Percentiles rank a stretch among this genome's conserved stretches.
Conservation (phyloP, 53 echinoderm and acorn worm species). For the Patiria pectinifera region DNA sequence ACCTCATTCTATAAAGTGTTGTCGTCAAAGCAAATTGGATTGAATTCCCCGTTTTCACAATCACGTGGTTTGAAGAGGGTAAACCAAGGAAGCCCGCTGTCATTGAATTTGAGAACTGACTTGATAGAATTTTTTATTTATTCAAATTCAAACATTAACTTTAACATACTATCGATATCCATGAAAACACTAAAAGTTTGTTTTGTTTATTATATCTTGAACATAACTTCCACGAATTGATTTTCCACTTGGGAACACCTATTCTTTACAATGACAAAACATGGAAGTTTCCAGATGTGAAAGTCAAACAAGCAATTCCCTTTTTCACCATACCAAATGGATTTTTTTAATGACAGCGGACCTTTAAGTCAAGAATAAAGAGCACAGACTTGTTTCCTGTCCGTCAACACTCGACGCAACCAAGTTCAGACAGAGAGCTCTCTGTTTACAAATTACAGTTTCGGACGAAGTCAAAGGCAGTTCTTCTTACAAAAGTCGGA, state of each 20-base stretch:
- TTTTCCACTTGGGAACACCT: not conserved
- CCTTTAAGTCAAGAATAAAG: not conserved
- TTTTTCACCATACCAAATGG: not conserved
- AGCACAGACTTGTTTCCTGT: conserved; percentile 1
- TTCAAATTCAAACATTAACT: no score
- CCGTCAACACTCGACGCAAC: not conserved
- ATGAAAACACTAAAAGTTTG: not conserved
- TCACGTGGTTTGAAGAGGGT: no score
- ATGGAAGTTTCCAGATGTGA: not conserved
- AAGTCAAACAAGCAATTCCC: not conserved
- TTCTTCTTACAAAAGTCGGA: not conserved
- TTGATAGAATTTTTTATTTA: no score
- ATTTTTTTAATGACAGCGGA: not conserved
- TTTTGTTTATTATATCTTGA: not conserved
- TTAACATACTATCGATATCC: no score
- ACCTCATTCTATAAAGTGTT: no score
- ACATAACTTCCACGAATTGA: not conserved
- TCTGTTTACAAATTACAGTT: not conserved
- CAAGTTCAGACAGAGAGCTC: not conserved
- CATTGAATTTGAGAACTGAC: no score
- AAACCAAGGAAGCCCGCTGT: no score
- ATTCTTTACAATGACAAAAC: not conserved
- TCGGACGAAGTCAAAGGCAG: not conserved
- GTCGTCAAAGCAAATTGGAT: no score
- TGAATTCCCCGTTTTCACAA: no score